phyloP scores from a whole-genome alignment of 2,888 invertebrate genomes.

The Smittia aterrima region DNA sequence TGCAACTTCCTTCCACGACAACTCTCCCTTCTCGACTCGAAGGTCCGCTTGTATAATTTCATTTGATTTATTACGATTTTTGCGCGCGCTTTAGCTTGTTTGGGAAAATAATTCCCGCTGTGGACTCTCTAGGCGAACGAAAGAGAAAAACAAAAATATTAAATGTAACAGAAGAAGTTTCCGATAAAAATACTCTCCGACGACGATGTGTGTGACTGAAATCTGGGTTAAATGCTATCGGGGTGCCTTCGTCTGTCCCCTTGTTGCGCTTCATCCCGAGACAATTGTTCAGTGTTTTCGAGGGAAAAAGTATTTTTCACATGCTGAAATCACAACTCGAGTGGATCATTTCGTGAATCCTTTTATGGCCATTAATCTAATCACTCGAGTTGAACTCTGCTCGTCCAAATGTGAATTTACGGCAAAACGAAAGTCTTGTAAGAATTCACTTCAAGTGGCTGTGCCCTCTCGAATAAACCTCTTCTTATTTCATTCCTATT shows the following conservation, averaged over 20 bases:
- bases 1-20: too few relatives aligned
- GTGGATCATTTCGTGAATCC: constrained; percentile 24
- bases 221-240: constrained; percentile 35
- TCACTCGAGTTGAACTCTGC: constrained; percentile 18
- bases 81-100: constrained; percentile 15
- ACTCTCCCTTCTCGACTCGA: not conserved
- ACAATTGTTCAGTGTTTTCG: not conserved
- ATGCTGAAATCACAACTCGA: not conserved
- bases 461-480: not conserved
- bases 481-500: constrained; percentile 23
- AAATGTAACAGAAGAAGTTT: constrained; percentile 2
- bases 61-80: constrained; percentile 30
- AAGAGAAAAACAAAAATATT: not conserved
- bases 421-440: constrained; percentile 10
- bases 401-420: constrained; percentile 9
- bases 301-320: constrained; percentile 11
- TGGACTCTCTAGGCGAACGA: not conserved
- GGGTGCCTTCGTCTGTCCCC: constrained; percentile 21
- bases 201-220: not conserved
- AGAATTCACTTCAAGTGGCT: constrained; percentile 13
- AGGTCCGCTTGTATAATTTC: constrained; percentile 12
- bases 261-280: not conserved
- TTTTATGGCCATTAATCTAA: constrained; percentile 34
- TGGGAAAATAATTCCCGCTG: constrained; percentile 33
- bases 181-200: not conserved